These are phyloP conservation scores for Frieseomelitta varia DNA, from an alignment of 1,140 invertebrate genomes.

Conservation along the genomic window DNA sequence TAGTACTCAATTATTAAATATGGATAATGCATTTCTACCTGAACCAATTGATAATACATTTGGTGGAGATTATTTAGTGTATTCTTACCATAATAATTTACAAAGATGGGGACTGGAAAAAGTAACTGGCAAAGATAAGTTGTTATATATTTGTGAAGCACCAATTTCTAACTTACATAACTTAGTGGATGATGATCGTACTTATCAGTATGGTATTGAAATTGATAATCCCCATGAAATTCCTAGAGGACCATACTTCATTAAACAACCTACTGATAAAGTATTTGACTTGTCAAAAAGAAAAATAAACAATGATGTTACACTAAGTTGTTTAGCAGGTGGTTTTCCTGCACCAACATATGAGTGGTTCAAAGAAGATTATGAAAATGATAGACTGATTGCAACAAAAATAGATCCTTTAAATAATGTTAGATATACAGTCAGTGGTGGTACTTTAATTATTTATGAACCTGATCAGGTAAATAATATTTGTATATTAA, in stretches of 20 bases:
- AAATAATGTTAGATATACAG: constrained; percentile 88
- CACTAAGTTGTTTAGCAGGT: constrained; percentile 91
- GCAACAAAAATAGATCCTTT: constrained; percentile 90
- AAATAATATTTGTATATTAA: constrained; percentile 41
- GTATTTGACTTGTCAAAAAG: constrained; percentile 92
- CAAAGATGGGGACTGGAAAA: constrained; percentile 93
- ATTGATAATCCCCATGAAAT: constrained; percentile 89
- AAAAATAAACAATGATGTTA: constrained; percentile 87
- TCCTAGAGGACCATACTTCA: constrained; percentile 93
- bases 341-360: constrained; percentile 96
- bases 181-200: constrained; percentile 88
- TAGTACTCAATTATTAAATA: constrained; percentile 87
- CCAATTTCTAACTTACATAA: constrained; percentile 86
- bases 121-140: constrained; percentile 88
- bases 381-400: constrained; percentile 89
- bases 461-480: constrained; percentile 93
- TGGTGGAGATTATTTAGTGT: constrained; percentile 85
- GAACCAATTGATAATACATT: constrained; percentile 80
- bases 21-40: constrained; percentile 92
- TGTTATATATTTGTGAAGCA: constrained; percentile 95
- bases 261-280: constrained; percentile 90
- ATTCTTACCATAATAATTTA: constrained; percentile 87
- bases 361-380: constrained; percentile 95
- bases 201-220: constrained; percentile 91
- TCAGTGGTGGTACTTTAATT: constrained; percentile 95